Conservation (phyloP, 2,113 vertebrate genomes). For the Cairina moschata region DNA sequence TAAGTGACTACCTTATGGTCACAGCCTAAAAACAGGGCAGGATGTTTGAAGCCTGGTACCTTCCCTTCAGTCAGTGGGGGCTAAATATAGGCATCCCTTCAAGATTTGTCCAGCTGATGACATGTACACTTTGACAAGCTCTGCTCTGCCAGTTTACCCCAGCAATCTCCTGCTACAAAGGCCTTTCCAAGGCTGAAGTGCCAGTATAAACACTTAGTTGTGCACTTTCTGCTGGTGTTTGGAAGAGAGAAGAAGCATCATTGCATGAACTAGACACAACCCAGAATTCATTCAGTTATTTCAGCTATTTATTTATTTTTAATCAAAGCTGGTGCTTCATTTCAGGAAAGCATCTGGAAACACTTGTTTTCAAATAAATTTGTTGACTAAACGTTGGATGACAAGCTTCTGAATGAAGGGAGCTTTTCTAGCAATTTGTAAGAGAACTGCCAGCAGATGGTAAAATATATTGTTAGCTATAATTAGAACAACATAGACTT, state of each 20-base stretch:
- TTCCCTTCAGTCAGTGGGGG: neutral
- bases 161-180: neutral
- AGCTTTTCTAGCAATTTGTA: neutral
- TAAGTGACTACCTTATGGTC: neutral
- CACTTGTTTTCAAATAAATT: constrained; percentile 1
- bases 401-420: neutral
- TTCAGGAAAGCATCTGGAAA: constrained; percentile 38
- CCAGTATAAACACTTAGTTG: neutral
- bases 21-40: neutral
- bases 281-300: neutral
- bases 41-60: neutral
- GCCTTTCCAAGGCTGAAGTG: neutral
- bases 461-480: neutral
- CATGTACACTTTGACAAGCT: neutral
- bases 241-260: neutral
- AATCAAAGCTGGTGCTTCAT: neutral
- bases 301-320: neutral
- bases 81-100: neutral
- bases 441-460: neutral
- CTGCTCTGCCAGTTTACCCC: neutral
- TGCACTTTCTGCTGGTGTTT: neutral
- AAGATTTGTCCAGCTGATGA: neutral
- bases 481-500: neutral
- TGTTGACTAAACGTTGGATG: neutral
- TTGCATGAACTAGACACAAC: neutral